Percentiles rank a stretch among this genome's conserved stretches.
Evolutionary conservation across 2,888 invertebrate species (phyloP).

Genomic region (Didymodactylos carnosus): DNA sequence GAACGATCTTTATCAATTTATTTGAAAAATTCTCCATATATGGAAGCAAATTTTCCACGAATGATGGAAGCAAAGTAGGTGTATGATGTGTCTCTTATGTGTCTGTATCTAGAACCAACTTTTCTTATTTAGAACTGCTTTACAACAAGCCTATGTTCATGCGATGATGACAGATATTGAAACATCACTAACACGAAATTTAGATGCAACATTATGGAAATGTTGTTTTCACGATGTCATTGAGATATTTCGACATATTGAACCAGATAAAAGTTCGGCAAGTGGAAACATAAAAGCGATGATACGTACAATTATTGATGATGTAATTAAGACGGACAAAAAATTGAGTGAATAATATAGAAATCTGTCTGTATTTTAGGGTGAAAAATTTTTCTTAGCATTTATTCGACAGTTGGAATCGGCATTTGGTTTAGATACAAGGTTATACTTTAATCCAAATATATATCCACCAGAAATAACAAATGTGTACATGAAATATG

Average conservation of each 20-base stretch:
- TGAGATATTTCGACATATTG: not conserved
- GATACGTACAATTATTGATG: not conserved
- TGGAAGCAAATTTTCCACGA: not conserved
- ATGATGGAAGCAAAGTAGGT: not conserved
- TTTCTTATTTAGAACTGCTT: not conserved
- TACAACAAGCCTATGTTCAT: not conserved
- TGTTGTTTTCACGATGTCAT: not conserved
- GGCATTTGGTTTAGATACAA: not conserved
- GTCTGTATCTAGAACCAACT: too few species aligned
- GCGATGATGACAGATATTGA: not conserved
- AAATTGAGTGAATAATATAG: not conserved
- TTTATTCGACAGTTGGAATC: not conserved
- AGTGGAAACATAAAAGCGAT: not conserved
- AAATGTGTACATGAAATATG: conserved; percentile 43
- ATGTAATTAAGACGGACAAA: not conserved
- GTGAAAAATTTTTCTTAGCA: not conserved
- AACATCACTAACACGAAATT: not conserved
- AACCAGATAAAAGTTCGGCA: not conserved
- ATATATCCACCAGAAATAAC: not conserved
- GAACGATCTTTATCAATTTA: not conserved
- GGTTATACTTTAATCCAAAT: not conserved
- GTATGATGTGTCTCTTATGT: not conserved
- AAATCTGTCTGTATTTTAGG: not conserved
- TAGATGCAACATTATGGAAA: not conserved
- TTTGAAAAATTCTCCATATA: not conserved